Evolutionary conservation across 1,140 invertebrate species (phyloP), one percentile per base, ranked within the genome.

Genomic region (Cotesia typhae): DNA sequence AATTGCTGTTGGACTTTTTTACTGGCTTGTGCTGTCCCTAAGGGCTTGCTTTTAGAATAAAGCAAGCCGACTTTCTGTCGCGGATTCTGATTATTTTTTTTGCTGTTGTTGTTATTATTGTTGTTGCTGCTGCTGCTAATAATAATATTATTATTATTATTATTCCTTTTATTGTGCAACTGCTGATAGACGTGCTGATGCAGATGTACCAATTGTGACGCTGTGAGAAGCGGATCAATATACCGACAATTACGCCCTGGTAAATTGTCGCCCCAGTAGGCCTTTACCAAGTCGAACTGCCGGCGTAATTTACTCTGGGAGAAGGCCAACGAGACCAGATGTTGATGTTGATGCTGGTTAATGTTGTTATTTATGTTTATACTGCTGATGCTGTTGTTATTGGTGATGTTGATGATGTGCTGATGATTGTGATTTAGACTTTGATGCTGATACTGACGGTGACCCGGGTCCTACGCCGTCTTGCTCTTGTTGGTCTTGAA

Each of bases 401-500:
- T 47, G 10, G 6, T 6, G 10, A 6, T 47, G 41, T 47, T 47
- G 5, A 6, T 47, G 10, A 1, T 6, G 5, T 47, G 41, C 6
- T 47, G 41, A 47, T 47, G 41, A 20, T 57, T 68, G 35, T 68
- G 2, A 59, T 17, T 59, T 64, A 28, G 28, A 28, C 28, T 28
- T 28, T 28, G 63, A 67, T 67, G 41, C 17, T 47, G 41, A 47
- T 47, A 10, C 6, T 47, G 41, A 47, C 10, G 6, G 10, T 20
- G 53, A 75, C 80, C 79, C 79, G 83, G 79, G 81, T 85, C 82
- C 85, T 94, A 95, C 92, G 94, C 92, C 81, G 93, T 92, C 90
- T 95, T 95, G 88, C 93, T 94, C 89, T 95, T 95, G 89, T 95
- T 95, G 83, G 95, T 97, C 90, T 97, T 98, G 91, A 99, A 99